Base-by-base conservation (phyloP, 2,113 vertebrate species). In the Lycocorax pyrrhopterus region DNA sequence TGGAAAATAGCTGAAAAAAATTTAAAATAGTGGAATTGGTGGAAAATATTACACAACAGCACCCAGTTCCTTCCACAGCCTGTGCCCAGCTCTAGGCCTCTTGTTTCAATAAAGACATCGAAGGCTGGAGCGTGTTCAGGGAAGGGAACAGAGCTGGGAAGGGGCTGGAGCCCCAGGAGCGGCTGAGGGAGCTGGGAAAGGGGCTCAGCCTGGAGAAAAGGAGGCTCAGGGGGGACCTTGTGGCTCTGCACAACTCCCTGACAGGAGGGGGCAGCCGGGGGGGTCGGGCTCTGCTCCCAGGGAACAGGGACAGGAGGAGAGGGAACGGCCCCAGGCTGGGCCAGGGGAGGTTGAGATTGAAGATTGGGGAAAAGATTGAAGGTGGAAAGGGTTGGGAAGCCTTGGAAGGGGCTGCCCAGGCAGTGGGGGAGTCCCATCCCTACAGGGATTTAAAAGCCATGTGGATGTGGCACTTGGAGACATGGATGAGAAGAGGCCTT, bases 271-370 rank as follows among this genome's bases (percentile, higher is more conserved):
- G 27, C 35, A 67, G 60, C 12, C 5, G 0, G 30, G 23, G 37
- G 49, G 11, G 7, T 47, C 0, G 0, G 51, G 62, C 20, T 76
- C 13, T 67, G 26, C 16, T 51, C 4, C 9, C 83, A 51, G 52
- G 43, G 62, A 41, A 76, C 62, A 58, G 84, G 37, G 62, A 58
- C 32, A 44, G 63, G 53, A 67, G 1, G 1, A 77, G 14, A 35
- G 32, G 32, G 1, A 68, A 68, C 0, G 1, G 44, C 44, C 35
- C 32, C 53, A 12, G 2, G 32, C 9, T 68, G 35, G 3, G 14
- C 27, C 53, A 37, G 53, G 26, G 9, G 1, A 37, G 5, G 9
- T 1, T 56, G 4, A 13, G 10, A 1, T 6, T 32, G 44, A 32
- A 60, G 0, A 59, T 10, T 5, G 3, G 27, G 39, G 6, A 27